Percentiles rank a stretch among this genome's conserved stretches.
Conservation (phyloP, 2,888 invertebrate species). For the Cerastis leucographa region DNA sequence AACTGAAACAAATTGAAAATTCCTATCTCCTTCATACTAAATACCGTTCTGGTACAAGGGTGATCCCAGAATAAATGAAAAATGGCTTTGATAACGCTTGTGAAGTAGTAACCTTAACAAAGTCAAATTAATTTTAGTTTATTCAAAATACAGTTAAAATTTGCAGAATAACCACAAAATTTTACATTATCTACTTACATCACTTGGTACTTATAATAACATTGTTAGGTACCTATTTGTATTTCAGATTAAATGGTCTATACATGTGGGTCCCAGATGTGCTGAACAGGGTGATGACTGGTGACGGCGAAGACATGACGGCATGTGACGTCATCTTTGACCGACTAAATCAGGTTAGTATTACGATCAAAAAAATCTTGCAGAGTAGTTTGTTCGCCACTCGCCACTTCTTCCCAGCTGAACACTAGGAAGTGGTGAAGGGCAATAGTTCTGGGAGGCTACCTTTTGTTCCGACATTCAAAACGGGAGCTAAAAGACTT, state of each 20-base stretch:
- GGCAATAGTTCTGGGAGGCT: neutral
- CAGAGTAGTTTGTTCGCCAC: neutral
- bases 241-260: constrained; percentile 88
- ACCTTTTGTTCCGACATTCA: neutral
- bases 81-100: neutral
- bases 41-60: neutral
- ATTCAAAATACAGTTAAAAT: no score
- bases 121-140: neutral
- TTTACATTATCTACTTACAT: neutral
- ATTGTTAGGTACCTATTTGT: neutral
- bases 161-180: neutral
- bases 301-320: constrained; percentile 72
- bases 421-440: neutral
- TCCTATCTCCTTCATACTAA: neutral
- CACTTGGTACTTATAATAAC: neutral
- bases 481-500: neutral
- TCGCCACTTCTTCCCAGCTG: neutral
- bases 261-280: constrained; percentile 91
- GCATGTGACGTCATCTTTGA: constrained; percentile 84
- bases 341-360: constrained; percentile 78
- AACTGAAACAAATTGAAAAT: neutral
- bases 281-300: constrained; percentile 88
- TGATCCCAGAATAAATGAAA: neutral
- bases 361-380: neutral
- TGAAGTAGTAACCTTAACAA: neutral